Percentiles rank a stretch among this genome's conserved stretches.
phyloP scores from a whole-genome alignment of 1,140 invertebrate genomes.

The Marisa cornuarietis region DNA sequence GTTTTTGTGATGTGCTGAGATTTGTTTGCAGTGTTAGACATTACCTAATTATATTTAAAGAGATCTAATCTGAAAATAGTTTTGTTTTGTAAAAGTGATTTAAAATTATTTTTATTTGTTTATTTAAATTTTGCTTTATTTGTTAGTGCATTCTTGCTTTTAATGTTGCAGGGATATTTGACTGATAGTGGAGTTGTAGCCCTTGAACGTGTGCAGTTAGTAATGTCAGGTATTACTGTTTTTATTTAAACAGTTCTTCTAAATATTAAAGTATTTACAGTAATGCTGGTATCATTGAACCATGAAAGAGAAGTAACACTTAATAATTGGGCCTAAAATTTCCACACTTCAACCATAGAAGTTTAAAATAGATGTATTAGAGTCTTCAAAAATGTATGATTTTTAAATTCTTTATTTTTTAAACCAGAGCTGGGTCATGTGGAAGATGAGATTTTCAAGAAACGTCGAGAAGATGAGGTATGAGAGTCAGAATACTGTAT shows the following conservation, averaged over 20 bases:
- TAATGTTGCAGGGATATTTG: constrained; percentile 82
- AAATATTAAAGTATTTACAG: not conserved
- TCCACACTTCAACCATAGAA: not conserved
- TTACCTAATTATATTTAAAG: no score
- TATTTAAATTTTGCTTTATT: no score
- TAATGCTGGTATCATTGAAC: no score
- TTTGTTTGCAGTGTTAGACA: no score
- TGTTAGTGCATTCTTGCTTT: not conserved
- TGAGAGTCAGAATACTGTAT: constrained; percentile 67
- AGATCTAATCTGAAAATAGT: no score
- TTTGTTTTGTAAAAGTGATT: no score
- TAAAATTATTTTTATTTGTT: no score
- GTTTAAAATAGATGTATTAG: not conserved
- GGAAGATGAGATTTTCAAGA: constrained; percentile 98
- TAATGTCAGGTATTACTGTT: constrained; percentile 73
- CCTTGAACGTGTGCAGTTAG: constrained; percentile 90
- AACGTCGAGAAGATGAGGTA: constrained; percentile 84
- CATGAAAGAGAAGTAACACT: not conserved
- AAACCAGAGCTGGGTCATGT: constrained; percentile 85
- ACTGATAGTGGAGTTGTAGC: constrained; percentile 95
- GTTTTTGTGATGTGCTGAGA: no score
- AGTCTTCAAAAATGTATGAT: not conserved
- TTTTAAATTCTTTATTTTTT: constrained; percentile 14
- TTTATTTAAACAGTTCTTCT: not conserved
- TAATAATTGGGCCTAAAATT: not conserved